These are phyloP conservation scores for Notamacropus eugenii DNA, from an alignment of 2,797 vertebrate species.

Conservation along the genomic window DNA sequence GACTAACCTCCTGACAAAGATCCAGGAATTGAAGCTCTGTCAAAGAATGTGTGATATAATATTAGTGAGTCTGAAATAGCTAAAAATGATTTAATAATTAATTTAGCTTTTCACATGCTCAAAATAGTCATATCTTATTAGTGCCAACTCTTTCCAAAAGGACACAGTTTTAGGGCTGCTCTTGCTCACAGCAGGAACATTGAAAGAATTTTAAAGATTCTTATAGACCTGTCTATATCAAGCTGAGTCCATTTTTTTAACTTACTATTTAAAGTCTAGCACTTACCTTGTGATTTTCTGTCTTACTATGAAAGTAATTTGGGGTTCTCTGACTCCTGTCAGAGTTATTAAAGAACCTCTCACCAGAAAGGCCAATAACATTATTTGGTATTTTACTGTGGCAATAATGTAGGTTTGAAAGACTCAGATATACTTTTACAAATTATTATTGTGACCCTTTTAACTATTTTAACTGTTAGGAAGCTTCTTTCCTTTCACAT, in stretches of 20 bases:
- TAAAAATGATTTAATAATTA: slow-evolving; percentile 54
- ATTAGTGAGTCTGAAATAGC: slow-evolving; percentile 14
- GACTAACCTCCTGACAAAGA: slow-evolving; percentile 22
- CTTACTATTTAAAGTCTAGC: slow-evolving; percentile 53
- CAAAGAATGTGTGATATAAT: slow-evolving; percentile 41
- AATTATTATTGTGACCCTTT: slow-evolving; percentile 40
- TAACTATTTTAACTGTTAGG: slow-evolving; percentile 12
- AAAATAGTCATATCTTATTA: slow-evolving; percentile 51
- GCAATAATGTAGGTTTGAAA: slow-evolving; percentile 52
- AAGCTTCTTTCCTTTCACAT: neutral
- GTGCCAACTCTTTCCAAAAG: slow-evolving; percentile 16
- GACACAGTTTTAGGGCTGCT: slow-evolving; percentile 36
- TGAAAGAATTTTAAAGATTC: slow-evolving; percentile 49
- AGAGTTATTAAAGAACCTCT: slow-evolving; percentile 49
- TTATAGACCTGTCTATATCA: slow-evolving; percentile 57
- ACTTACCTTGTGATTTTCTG: slow-evolving; percentile 55
- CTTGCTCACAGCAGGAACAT: slow-evolving; percentile 48
- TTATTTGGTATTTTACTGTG: slow-evolving; percentile 47
- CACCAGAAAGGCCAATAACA: neutral
- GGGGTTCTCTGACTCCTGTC: slow-evolving; percentile 31
- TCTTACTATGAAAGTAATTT: slow-evolving; percentile 62
- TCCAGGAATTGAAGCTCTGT: neutral
- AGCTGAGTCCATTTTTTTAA: slow-evolving; percentile 43
- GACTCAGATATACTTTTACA: slow-evolving; percentile 23
- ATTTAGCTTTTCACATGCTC: slow-evolving; percentile 50